Evolutionary conservation across 2,888 invertebrate species (phyloP).

Genomic region (Acanthacorydalis orientalis): DNA sequence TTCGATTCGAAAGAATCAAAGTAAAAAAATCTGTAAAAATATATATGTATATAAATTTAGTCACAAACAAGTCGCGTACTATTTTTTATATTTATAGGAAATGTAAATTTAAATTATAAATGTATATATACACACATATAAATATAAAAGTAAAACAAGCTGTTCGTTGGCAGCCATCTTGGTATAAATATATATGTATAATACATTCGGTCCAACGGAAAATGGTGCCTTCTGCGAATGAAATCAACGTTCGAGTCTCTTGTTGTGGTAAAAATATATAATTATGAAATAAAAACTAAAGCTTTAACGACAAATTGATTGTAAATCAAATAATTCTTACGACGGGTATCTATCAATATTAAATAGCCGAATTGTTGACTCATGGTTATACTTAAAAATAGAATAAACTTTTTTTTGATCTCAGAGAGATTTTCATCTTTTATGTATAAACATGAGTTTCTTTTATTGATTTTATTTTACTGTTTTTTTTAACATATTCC

Average conservation of each 20-base stretch:
- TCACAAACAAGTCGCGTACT: too few relatives aligned
- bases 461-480: not conserved
- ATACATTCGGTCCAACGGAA: not conserved
- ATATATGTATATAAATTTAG: too few relatives aligned
- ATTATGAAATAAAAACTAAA: not conserved
- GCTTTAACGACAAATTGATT: not conserved
- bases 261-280: not conserved
- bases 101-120: too few relatives aligned
- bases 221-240: not conserved
- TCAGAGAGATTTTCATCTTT: too few relatives aligned
- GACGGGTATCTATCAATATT: not conserved
- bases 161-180: not conserved
- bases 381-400: too few relatives aligned
- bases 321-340: not conserved
- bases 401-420: too few relatives aligned
- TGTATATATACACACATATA: too few relatives aligned
- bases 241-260: not conserved
- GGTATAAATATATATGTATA: not conserved
- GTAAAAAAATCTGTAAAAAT: too few relatives aligned
- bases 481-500: not conserved
- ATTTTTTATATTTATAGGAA: too few relatives aligned
- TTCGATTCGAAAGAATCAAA: too few relatives aligned
- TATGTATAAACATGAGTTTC: not conserved
- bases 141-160: not conserved
- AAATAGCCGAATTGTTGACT: too few relatives aligned